Evolutionary conservation across 2,113 vertebrate species (phyloP).

Genomic region (Naja naja): DNA sequence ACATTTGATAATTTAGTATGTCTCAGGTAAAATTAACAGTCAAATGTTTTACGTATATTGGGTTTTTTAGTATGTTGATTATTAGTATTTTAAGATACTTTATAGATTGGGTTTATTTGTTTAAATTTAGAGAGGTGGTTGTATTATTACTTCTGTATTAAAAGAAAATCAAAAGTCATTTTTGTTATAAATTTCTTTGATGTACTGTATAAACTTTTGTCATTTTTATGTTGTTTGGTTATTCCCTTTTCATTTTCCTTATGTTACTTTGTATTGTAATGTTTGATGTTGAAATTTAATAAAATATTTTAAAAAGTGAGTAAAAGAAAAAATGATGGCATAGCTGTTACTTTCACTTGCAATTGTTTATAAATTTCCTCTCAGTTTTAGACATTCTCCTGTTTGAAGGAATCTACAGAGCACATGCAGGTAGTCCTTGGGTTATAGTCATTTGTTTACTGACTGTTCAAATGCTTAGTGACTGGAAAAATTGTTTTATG

Average conservation of each 20-base stretch:
- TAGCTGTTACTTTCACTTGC: neutral
- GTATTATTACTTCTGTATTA: too few species aligned
- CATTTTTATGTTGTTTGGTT: too few species aligned
- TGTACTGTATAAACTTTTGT: neutral
- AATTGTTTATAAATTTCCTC: neutral
- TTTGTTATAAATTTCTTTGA: neutral
- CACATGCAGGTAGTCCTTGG: neutral
- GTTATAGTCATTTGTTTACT: neutral
- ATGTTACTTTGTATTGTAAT: too few species aligned
- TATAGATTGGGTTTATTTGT: too few species aligned
- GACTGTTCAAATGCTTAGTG: neutral
- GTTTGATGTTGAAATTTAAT: too few species aligned
- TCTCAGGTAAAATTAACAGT: neutral
- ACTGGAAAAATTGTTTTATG: neutral
- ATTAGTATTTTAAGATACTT: too few species aligned
- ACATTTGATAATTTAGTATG: neutral
- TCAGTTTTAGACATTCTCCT: neutral
- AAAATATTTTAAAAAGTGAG: neutral
- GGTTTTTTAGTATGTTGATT: too few species aligned
- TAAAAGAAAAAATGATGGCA: neutral
- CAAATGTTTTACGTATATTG: neutral
- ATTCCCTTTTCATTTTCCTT: too few species aligned
- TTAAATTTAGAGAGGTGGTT: too few species aligned
- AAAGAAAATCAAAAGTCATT: too few species aligned
- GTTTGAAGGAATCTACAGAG: neutral